Percentiles rank a stretch among this genome's conserved stretches.
Evolutionary conservation across 1,140 invertebrate genomes (phyloP).

Genomic region (Ostrea denselamellosa): DNA sequence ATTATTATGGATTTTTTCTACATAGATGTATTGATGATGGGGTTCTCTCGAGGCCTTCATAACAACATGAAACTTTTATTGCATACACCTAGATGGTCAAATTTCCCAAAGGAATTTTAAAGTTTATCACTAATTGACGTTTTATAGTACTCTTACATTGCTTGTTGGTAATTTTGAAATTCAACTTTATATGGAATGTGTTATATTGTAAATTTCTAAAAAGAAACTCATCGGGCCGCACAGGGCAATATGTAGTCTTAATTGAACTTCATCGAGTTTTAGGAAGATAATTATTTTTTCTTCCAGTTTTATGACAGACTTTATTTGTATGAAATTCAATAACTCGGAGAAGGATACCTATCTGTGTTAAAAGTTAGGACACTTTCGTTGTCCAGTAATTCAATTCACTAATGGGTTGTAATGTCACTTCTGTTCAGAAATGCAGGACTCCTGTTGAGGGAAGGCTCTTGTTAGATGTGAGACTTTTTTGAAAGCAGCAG

Average conservation of each 20-base stretch:
- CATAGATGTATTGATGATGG: conserved; percentile 43
- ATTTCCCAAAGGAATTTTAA: conserved; percentile 53
- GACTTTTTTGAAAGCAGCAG: background rate
- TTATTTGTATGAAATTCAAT: conserved; percentile 40
- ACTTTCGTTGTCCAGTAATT: conserved; percentile 21
- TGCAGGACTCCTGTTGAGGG: background rate
- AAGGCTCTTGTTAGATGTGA: background rate
- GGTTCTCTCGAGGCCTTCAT: background rate
- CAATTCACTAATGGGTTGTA: conserved; percentile 29
- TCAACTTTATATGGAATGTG: conserved; percentile 25
- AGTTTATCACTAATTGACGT: conserved; percentile 52
- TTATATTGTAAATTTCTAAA: background rate
- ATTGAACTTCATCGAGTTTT: conserved; percentile 31
- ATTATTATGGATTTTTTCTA: conserved; percentile 42
- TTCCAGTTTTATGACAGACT: conserved; percentile 14
- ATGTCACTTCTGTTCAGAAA: background rate
- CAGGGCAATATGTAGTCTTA: background rate
- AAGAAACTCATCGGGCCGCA: background rate
- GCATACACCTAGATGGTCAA: conserved; percentile 40
- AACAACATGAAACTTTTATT: conserved; percentile 46
- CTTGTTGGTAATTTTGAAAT: conserved; percentile 34
- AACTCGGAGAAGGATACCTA: conserved; percentile 12
- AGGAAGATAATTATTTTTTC: conserved; percentile 35
- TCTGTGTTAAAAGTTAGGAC: conserved; percentile 32
- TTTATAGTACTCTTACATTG: conserved; percentile 46